These are phyloP conservation scores for Panagrolaimus sp. DNA, from an alignment of 1,140 invertebrate species.

Conservation along the genomic window DNA sequence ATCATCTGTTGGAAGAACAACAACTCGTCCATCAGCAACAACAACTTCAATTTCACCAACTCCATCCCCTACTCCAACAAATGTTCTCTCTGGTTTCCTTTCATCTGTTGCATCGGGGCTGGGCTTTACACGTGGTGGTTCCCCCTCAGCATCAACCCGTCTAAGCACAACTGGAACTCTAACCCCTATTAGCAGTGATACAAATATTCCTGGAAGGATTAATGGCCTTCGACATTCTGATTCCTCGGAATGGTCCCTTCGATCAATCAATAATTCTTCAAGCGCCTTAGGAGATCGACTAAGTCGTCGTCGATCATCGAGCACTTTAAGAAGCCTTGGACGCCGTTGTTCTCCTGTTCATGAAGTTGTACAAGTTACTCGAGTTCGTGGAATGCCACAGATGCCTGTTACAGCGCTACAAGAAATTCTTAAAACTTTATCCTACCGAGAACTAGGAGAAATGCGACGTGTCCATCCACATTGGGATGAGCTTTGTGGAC, in stretches of 20 bases:
- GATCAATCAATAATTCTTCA: background rate
- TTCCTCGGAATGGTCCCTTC: background rate
- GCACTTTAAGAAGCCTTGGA: background rate
- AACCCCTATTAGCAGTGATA: background rate
- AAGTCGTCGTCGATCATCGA: background rate
- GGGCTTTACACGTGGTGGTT: background rate
- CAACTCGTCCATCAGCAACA: background rate
- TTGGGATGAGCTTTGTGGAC: constrained; percentile 55
- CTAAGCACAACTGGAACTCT: background rate
- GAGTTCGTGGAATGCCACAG: constrained; percentile 25
- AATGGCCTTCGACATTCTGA: background rate
- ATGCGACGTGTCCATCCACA: constrained; percentile 45
- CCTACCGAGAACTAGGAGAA: constrained; percentile 27
- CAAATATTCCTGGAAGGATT: background rate
- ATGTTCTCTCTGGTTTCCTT: background rate
- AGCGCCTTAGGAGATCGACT: background rate
- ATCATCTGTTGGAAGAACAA: background rate
- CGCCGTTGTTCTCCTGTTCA: background rate
- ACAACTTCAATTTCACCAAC: background rate
- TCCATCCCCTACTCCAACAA: background rate
- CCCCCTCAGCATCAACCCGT: background rate
- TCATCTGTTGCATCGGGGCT: background rate
- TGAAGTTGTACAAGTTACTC: background rate
- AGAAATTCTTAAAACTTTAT: constrained; percentile 20
- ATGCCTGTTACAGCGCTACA: constrained; percentile 27